These are phyloP conservation scores for Strigops habroptila DNA, from an alignment of 2,113 vertebrate species.

Conservation along the genomic window DNA sequence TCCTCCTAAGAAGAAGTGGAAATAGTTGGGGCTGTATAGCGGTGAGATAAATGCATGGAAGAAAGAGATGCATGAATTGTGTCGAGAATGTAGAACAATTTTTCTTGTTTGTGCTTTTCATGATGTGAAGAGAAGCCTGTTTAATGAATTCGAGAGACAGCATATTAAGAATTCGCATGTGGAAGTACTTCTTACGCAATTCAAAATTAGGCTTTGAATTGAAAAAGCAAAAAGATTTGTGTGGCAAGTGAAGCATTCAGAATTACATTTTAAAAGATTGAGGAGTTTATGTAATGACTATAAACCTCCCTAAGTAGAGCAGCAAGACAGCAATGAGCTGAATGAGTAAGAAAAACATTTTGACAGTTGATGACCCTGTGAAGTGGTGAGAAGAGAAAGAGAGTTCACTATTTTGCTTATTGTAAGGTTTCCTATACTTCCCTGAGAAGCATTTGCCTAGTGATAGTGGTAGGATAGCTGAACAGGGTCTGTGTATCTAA, in stretches of 20 bases:
- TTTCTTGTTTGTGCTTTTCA: not conserved
- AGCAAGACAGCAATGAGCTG: not conserved
- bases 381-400: not conserved
- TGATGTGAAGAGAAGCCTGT: not conserved
- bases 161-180: not conserved
- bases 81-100: not conserved
- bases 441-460: not conserved
- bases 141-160: not conserved
- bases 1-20: not conserved
- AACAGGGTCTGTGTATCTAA: not conserved
- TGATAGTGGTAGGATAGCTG: not conserved
- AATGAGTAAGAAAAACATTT: not conserved
- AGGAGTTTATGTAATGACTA: not conserved
- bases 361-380: not conserved
- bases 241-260: not conserved
- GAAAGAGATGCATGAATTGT: not conserved
- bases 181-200: not conserved
- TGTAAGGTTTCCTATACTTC: not conserved
- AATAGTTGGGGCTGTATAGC: not conserved
- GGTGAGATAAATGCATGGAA: not conserved
- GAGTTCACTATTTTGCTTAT: not conserved
- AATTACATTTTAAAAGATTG: not conserved
- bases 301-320: not conserved
- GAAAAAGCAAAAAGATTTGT: not conserved
- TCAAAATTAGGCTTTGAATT: not conserved